Percentiles rank a stretch among this genome's conserved stretches.
Conservation (phyloP, 2,888 invertebrate species). For the Desoria tigrina region DNA sequence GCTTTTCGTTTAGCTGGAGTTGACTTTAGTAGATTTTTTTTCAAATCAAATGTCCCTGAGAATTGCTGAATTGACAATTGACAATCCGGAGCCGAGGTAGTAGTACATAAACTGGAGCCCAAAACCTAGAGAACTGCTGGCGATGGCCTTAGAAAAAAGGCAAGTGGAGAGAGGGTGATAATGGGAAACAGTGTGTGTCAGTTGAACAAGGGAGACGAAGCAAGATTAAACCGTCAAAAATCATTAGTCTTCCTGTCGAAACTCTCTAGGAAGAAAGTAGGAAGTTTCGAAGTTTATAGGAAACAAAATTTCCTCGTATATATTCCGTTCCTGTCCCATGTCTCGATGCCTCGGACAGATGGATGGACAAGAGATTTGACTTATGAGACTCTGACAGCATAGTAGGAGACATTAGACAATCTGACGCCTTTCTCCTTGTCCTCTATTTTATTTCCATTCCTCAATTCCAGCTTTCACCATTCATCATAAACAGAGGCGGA, state of each 20-base stretch:
- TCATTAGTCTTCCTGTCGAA: conserved; percentile 52
- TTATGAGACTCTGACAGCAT: conserved; percentile 13
- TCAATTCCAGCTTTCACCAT: not conserved
- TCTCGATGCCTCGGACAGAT: not conserved
- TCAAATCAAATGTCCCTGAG: conserved; percentile 10
- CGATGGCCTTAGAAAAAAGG: not conserved
- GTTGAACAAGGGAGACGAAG: conserved; percentile 10
- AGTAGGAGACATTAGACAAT: not conserved
- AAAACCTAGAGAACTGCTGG: not conserved
- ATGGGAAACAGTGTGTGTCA: conserved; percentile 18
- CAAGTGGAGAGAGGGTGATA: conserved; percentile 2
- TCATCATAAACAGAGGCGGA: too few relatives aligned
- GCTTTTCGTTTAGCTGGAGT: not conserved
- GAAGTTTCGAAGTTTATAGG: not conserved
- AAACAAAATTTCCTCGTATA: not conserved
- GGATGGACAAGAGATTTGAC: conserved; percentile 11
- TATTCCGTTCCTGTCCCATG: too few relatives aligned
- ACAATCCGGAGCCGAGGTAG: not conserved
- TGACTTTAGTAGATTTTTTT: not conserved
- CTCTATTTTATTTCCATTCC: not conserved
- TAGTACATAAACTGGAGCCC: too few relatives aligned
- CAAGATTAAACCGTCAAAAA: conserved; percentile 51
- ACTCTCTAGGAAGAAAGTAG: not conserved
- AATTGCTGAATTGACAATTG: conserved; percentile 24
- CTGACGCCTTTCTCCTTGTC: conserved; percentile 5